Percentiles rank a stretch among this genome's conserved stretches.
Conservation (phyloP, 2,113 vertebrate species). For the Andinoacara biseriatus region DNA sequence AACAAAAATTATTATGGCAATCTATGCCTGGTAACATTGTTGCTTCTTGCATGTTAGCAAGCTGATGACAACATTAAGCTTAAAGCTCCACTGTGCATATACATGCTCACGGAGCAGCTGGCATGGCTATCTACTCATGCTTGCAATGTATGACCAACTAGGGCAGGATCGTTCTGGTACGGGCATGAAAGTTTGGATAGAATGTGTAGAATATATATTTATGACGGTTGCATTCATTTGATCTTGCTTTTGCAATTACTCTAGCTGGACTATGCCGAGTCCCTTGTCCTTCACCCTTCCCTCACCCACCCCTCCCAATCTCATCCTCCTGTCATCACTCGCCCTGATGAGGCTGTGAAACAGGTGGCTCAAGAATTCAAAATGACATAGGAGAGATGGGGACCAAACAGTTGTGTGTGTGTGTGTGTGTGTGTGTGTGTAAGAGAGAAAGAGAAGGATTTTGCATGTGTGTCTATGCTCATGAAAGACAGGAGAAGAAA, state of each 20-base stretch:
- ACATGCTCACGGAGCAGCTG: not conserved
- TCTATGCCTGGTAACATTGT: not conserved
- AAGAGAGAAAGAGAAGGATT: slow-evolving; percentile 6
- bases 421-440: not conserved
- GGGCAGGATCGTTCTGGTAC: not conserved
- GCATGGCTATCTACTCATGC: not conserved
- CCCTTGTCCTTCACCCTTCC: slow-evolving; percentile 63
- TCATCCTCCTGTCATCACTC: slow-evolving; percentile 76
- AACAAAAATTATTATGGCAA: not conserved
- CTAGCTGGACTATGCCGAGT: slow-evolving; percentile 28
- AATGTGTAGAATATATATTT: slow-evolving; percentile 28
- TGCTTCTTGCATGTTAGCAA: not conserved
- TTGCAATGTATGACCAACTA: not conserved
- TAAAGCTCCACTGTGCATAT: not conserved
- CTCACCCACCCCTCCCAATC: slow-evolving; percentile 20
- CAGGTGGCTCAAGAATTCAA: slow-evolving; percentile 73
- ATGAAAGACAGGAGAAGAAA: slow-evolving; percentile 32
- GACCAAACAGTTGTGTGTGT: slow-evolving; percentile 44
- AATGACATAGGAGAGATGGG: slow-evolving; percentile 63
- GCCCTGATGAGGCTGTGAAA: slow-evolving; percentile 65
- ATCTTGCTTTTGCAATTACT: slow-evolving; percentile 20
- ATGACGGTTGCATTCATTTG: slow-evolving; percentile 24
- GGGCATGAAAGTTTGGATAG: not conserved
- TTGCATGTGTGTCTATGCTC: slow-evolving; percentile 11
- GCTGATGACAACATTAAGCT: not conserved